Conservation (phyloP, 2,888 invertebrate species). For the Neocrepidodera transversa region DNA sequence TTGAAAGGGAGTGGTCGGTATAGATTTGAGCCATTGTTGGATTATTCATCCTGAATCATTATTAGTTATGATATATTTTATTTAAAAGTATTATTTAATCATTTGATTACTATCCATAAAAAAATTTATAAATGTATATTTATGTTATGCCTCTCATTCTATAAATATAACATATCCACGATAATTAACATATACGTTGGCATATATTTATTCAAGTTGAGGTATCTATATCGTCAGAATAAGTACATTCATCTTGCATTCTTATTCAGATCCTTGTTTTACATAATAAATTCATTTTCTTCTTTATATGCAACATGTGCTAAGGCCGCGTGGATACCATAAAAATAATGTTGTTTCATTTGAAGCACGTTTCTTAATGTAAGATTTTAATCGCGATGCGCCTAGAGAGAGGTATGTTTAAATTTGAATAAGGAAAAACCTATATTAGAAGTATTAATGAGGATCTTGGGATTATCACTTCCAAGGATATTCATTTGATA, state of each 20-base stretch:
- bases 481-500: too few species aligned
- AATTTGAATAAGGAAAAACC: too few species aligned
- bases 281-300: constrained; percentile 35
- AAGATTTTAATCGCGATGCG: constrained; percentile 28
- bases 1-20: too few species aligned
- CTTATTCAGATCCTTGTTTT: constrained; percentile 32
- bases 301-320: constrained; percentile 38
- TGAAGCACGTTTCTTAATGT: constrained; percentile 34
- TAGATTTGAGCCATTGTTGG: too few species aligned
- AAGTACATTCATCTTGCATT: constrained; percentile 26
- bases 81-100: too few species aligned
- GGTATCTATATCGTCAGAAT: constrained; percentile 12
- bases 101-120: too few species aligned
- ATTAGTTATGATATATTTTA: too few species aligned
- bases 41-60: too few species aligned
- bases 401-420: too few species aligned
- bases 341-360: constrained; percentile 35
- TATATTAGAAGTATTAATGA: too few species aligned
- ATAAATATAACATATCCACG: constrained; percentile 2
- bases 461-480: too few species aligned
- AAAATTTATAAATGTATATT: too few species aligned
- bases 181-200: constrained; percentile 11
- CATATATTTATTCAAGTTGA: constrained; percentile 18
- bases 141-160: background rate
- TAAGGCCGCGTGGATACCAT: constrained; percentile 38